Base-by-base conservation (phyloP, 2,797 vertebrate species). In the Labroides dimidiatus region DNA sequence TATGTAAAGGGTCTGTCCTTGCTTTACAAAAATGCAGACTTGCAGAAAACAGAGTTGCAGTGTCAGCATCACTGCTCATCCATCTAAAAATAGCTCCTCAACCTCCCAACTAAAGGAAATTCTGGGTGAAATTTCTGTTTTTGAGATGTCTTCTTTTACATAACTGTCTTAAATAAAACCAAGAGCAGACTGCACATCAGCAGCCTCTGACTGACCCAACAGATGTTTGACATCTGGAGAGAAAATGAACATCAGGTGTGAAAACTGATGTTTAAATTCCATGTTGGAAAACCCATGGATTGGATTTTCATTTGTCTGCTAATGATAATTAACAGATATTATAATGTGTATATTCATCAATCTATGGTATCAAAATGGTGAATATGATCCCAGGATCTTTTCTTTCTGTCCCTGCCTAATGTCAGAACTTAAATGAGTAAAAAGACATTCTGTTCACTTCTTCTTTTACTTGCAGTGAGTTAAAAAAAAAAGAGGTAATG, bases 151-250 rank as follows among this genome's bases (percentile, higher is more conserved):
- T 15, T 49, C 12, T 15, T 14, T 49, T 12, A 5, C 4, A 23
- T 49, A 49, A 48, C 20, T 4, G 41, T 42, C 13, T 15, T 2
- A 16, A 42, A 15, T 15, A 16, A 42, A 6, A 6, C 37, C 13
- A 14, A 4, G 37, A 20, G 27, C 20, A 61, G 30, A 51, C 17
- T 0, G 23, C 15, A 42, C 36, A 17, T 3, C 19, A 16, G 1
- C n/a, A 41, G 37, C 17, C 14, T 30, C 12, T 15, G 15, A 14
- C 20, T 30, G 14, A 4, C 23, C 8, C 0, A 3, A 61, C 1
- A 67, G 53, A 50, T 58, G 51, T 53, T 13, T 10, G 13, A 41
- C 56, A 69, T 58, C n/a, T 57, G 50, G 54, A 12, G 15, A 10
- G 45, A 51, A 55, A 27, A 15, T 20, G 16, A 41, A 17, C 4